Evolutionary conservation across 30 jellyfish, hydroid and myxozoan species (phyloP).

Genomic region (Thelohanellus kitauei): DNA sequence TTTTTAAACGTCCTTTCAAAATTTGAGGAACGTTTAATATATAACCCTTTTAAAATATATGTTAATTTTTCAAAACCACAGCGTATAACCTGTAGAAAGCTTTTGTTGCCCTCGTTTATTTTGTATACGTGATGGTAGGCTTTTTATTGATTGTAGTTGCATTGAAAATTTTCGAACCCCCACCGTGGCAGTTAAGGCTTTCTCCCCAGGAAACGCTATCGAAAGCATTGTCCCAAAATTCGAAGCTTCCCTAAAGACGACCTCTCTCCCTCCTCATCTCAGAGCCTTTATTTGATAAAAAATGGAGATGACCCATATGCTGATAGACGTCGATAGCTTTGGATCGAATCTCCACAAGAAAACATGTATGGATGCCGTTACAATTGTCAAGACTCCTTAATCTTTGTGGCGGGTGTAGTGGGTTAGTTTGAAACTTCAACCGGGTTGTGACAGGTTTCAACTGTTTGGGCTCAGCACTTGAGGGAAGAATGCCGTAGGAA

Average conservation of each 20-base stretch:
- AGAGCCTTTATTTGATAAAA: conserved; percentile 90
- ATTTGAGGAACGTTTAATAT: too few relatives aligned
- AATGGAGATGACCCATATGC: conserved; percentile 96
- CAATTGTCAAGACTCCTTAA: conserved; percentile 79
- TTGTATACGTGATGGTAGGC: too few relatives aligned
- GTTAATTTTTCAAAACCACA: too few relatives aligned
- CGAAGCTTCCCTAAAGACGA: conserved; percentile 95
- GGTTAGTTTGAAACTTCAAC: conserved; percentile 97
- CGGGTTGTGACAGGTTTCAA: conserved; percentile 73
- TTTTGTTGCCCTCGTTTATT: too few relatives aligned
- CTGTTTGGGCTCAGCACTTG: conserved; percentile 96
- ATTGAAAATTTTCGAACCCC: background rate
- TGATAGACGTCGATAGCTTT: conserved; percentile 79
- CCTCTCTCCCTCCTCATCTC: conserved; percentile 48
- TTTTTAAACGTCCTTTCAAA: too few relatives aligned
- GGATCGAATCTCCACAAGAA: conserved; percentile 76
- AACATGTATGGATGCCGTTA: conserved; percentile 94
- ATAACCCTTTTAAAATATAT: too few relatives aligned
- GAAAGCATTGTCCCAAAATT: conserved; percentile 58
- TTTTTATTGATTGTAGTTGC: too few relatives aligned
- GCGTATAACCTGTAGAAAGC: too few relatives aligned
- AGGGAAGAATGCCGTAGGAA: conserved; percentile 87
- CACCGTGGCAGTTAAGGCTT: conserved; percentile 94
- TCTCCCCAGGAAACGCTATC: conserved; percentile 68
- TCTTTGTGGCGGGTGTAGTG: conserved; percentile 69